Base-by-base conservation (phyloP, 2,888 invertebrate species). In the Zhuqinia jingwanae region DNA sequence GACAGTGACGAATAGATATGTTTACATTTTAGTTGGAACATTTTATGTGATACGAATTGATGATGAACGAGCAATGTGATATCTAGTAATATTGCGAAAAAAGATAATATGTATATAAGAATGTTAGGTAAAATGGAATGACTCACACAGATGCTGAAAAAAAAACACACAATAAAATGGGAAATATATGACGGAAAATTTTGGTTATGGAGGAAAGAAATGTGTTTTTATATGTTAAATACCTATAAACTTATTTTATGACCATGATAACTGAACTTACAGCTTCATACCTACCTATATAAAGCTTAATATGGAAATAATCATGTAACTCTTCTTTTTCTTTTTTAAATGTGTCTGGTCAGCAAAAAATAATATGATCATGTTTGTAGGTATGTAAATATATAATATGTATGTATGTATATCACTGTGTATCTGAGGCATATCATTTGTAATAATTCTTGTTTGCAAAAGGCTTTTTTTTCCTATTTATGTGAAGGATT, bases 161-260 rank as follows among this genome's bases (percentile, higher is more conserved):
- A n/a, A n/a, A n/a, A n/a, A n/a, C n/a, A 17, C 17, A 22, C 63
- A 3, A 68, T 45, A 68, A 45, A 45, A 20, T 45, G 42, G 68
- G 68, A n/a, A 73, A 73, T 47, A 30, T 50, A 47, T 45, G 27
- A 30, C n/a, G n/a, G n/a, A n/a, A n/a, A n/a, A n/a, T n/a, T n/a
- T n/a, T n/a, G n/a, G n/a, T n/a, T 56, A 17, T 58, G 17, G 11
- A 75, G 56, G 75, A 75, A 70, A 36, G 25, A 47, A 70, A n/a
- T 6, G n/a, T n/a, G n/a, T n/a, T 70, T 22, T 75, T 75, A 53
- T 75, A 75, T 75, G 75, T 27, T 30, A 75, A 75, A 75, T 75
- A n/a, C 22, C 75, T 75, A 75, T 27, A 73, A 50, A 30, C 2
- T 75, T 42, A 13, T n/a, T n/a, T n/a, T n/a, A n/a, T 75, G 75